A percentile compares a stretch with the other conserved stretches of the same genome.
Evolutionary conservation across 2,797 vertebrate genomes (phyloP).

Genomic region (Hydrocynus forskahlii): DNA sequence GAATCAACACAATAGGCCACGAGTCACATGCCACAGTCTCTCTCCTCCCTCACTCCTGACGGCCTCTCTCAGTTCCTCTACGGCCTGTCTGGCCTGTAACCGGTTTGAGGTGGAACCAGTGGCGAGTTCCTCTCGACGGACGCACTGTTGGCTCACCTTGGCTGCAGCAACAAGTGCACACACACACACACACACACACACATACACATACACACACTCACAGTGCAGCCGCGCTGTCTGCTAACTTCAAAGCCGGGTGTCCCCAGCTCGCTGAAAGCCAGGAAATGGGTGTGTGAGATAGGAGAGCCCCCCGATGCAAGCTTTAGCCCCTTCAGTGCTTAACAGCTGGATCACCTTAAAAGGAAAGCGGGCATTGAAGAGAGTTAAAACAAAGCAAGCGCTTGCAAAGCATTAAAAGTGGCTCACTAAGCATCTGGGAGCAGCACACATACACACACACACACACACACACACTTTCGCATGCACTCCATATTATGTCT

Average conservation of each 20-base stretch:
- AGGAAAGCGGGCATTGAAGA: constrained; percentile 58
- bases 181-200: constrained; percentile 49
- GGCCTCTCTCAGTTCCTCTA: constrained; percentile 69
- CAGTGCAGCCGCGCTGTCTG: constrained; percentile 71
- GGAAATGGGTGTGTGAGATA: constrained; percentile 73
- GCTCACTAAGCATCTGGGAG: background rate
- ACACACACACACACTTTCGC: background rate
- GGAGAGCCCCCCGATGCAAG: constrained; percentile 60
- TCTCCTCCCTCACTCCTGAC: background rate
- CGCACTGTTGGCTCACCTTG: constrained; percentile 44
- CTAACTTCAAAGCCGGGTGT: constrained; percentile 71
- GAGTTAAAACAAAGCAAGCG: constrained; percentile 49
- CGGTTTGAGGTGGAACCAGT: constrained; percentile 69
- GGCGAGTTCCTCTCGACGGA: constrained; percentile 32
- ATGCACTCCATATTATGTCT: background rate
- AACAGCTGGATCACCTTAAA: constrained; percentile 67
- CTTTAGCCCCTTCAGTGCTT: constrained; percentile 60
- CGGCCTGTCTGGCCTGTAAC: constrained; percentile 62
- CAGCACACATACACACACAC: background rate
- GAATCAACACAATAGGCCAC: background rate
- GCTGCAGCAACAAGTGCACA: constrained; percentile 32
- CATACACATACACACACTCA: constrained; percentile 40
- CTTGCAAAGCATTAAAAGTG: constrained; percentile 35
- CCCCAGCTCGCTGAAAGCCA: constrained; percentile 70
- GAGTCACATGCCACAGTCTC: background rate